Evolutionary conservation across 2,113 vertebrate genomes (phyloP), one percentile per base, ranked within the genome.

Genomic region (Alexandromys fortis): DNA sequence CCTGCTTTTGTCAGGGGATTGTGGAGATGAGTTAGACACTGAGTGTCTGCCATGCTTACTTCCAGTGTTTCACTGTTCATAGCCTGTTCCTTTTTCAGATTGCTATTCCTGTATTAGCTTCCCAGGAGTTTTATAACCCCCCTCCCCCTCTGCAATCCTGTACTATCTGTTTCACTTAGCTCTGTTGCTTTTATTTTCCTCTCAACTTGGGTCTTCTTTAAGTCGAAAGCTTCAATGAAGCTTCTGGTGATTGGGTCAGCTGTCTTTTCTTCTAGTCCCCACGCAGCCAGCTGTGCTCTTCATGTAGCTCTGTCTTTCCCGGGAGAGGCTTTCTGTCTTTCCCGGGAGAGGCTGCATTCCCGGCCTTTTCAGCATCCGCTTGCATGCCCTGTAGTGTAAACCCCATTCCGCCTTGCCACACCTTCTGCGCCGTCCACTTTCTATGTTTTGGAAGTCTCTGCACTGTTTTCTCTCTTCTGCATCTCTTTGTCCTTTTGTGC

Each of bases 181-280:
- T 17, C 35, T 78, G 35, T 22, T 76, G 17, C 65, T 6, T 28
- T 16, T 68, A 75, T 90, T n/a, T 79, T 13, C 13, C 24, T 73
- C 91, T 91, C 49, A 30, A 8, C n/a, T 63, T 96, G 86, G 35
- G 26, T 90, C 24, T 94, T 35, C 90, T 94, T 86, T 55, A 90
- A 85, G 14, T 30, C 42, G 65, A n/a, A 95, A 58, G 24, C n/a
- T 73, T 93, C 81, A 70, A 85, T 92, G 83, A 90, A 63, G 55
- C 35, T 26, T 87, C 55, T 55, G 45, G 7, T 86, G 17, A 30
- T 67, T 79, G 47, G 85, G 30, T 78, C 55, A 4, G 82, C 38
- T 93, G 38, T 33, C 30, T 90, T 95, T 47, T 73, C 55, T 81
- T 3, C 73, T 9, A 19, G 1, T 55, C 30, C 90, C 33, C 52